Base-by-base conservation (phyloP, 2,888 invertebrate species). In the Sesia bembeciformis region DNA sequence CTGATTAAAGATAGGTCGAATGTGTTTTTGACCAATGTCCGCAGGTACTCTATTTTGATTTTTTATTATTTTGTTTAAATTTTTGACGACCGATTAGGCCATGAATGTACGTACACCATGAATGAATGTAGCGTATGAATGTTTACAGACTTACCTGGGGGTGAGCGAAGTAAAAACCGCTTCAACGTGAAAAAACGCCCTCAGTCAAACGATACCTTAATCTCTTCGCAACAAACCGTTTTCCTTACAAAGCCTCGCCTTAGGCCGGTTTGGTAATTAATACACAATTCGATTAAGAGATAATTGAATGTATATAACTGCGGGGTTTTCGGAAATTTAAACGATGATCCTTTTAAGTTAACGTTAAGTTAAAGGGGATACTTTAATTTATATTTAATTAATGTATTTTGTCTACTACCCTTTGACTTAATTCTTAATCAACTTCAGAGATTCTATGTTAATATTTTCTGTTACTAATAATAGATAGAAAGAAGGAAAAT, bases 271-370 rank as follows among this genome's bases (percentile, higher is more conserved):
- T 51, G 51, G 53, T 57, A 61, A 62, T 62, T 59, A 58, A 58
- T 57, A 61, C 56, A 39, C 56, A 57, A 57, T 59, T 62, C 58
- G 54, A 58, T 60, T 58, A 60, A 58, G 56, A 59, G 56, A 55
- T 60, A 62, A 62, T 62, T 60, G 56, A 60, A 58, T 57, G 53
- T 59, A 53, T 55, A 46, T 46, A 46, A 46, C 46, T 46, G 46
- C n/a, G 46, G 23, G 46, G 46, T 46, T 46, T 46, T 46, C 46
- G 46, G 46, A 23, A 46, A 46, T 46, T 46, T 46, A 8, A 46
- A 23, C 8, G 46, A 23, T 46, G 23, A 46, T 46, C 46, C 46
- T 8, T 46, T n/a, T 23, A 46, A 46, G n/a, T 46, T 46, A 8
- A 46, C 3, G n/a, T 46, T 46, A 46, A 46, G n/a, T 8, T 46